phyloP scores from a whole-genome alignment of 2,113 vertebrate species.

The Macrotus californicus region DNA sequence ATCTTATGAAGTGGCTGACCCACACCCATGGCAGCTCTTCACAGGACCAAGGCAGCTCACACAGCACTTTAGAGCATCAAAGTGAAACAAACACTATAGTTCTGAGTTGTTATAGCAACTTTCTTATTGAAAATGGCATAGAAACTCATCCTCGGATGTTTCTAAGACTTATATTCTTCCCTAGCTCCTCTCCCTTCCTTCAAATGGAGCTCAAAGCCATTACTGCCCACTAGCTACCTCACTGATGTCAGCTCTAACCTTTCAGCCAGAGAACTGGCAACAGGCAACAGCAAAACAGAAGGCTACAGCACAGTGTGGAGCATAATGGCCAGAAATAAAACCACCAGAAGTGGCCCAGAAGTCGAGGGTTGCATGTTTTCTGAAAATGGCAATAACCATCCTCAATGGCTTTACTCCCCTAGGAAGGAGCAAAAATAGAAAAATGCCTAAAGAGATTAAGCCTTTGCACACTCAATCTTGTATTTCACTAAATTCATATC shows the following conservation, averaged over 20 bases:
- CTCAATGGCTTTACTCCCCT: neutral
- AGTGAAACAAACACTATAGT: neutral
- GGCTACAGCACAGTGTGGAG: no score
- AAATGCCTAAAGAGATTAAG: neutral
- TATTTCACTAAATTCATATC: neutral
- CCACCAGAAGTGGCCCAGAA: neutral
- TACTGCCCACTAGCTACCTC: neutral
- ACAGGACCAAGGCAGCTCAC: neutral
- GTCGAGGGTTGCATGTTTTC: neutral
- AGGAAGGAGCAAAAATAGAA: neutral
- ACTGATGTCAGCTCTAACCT: neutral
- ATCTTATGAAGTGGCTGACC: neutral
- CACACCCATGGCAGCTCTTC: neutral
- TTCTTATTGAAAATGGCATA: neutral
- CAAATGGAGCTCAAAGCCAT: neutral
- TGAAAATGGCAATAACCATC: neutral
- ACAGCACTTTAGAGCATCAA: neutral
- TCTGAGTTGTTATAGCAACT: neutral
- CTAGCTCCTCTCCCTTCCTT: neutral
- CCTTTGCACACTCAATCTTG: neutral
- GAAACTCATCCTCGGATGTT: neutral
- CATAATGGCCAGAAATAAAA: neutral
- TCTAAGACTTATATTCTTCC: neutral
- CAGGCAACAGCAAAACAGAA: neutral
- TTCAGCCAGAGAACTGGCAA: neutral